Conservation (phyloP, 2,797 vertebrate species). For the Poeciliopsis presidionis region DNA sequence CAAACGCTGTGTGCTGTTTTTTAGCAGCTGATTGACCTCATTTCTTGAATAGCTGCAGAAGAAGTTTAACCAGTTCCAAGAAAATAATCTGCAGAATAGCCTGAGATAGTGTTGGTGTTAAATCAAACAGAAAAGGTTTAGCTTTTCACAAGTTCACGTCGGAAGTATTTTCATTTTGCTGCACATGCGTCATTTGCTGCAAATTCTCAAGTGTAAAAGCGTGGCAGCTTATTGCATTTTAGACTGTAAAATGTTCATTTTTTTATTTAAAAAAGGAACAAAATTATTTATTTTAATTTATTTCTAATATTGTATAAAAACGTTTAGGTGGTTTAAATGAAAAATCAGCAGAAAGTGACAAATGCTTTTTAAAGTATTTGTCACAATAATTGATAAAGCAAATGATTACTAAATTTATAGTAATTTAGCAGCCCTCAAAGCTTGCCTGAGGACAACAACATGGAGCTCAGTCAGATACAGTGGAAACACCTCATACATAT, state of each 20-base stretch:
- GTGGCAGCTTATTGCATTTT: neutral
- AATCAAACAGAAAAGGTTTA: too few species aligned
- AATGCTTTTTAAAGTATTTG: neutral
- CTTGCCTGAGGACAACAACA: neutral
- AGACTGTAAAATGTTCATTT: neutral
- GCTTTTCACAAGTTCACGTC: too few species aligned
- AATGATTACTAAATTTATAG: neutral
- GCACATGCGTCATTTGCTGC: too few species aligned
- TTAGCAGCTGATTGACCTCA: slow-evolving; percentile 16
- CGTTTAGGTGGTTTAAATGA: neutral
- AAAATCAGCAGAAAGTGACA: neutral
- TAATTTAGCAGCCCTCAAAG: neutral
- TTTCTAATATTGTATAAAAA: neutral
- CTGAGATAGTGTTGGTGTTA: too few species aligned
- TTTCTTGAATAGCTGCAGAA: neutral
- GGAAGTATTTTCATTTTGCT: too few species aligned
- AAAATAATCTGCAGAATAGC: too few species aligned
- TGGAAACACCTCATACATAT: neutral
- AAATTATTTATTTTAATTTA: neutral
- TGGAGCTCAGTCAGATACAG: neutral
- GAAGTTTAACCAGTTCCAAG: neutral
- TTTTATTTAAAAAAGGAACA: neutral
- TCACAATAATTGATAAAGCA: neutral
- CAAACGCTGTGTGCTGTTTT: slow-evolving; percentile 15
- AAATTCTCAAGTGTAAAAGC: too few species aligned